Conservation (phyloP, 2,797 vertebrate genomes). For the Novumbra hubbsi region DNA sequence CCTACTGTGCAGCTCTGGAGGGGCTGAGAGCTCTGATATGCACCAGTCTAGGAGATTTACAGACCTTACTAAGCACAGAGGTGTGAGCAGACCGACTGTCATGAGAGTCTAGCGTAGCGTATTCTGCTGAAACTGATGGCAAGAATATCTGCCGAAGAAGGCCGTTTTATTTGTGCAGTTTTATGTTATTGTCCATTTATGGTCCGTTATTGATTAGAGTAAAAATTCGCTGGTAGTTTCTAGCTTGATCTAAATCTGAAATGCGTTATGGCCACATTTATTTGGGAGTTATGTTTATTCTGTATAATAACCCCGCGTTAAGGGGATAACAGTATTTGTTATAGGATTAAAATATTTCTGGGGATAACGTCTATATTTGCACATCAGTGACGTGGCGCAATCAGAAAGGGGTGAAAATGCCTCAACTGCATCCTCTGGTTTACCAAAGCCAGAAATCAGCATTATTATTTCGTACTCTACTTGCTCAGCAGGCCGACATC, state of each 20-base stretch:
- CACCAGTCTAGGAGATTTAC: slow-evolving; percentile 43
- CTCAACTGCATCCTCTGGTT: slow-evolving; percentile 18
- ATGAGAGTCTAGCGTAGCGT: slow-evolving; percentile 24
- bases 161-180: neutral
- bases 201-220: neutral
- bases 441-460: slow-evolving; percentile 38
- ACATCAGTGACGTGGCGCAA: slow-evolving; percentile 24
- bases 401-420: slow-evolving; percentile 11
- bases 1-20: slow-evolving; percentile 25
- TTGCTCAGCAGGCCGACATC: slow-evolving; percentile 50
- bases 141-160: slow-evolving; percentile 49
- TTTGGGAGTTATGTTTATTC: no score
- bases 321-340: slow-evolving; percentile 1
- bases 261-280: no score
- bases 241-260: slow-evolving; percentile 10
- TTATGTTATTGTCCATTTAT: neutral
- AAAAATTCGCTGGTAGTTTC: slow-evolving; percentile 8
- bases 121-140: slow-evolving; percentile 23
- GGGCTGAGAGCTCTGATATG: slow-evolving; percentile 42
- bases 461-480: slow-evolving; percentile 62
- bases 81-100: slow-evolving; percentile 17
- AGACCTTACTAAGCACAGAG: slow-evolving; percentile 35
- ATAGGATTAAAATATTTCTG: slow-evolving; percentile 21
- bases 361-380: slow-evolving; percentile 26
- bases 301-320: neutral